phyloP scores from a whole-genome alignment of 2,113 vertebrate genomes.

The Origma solitaria region DNA sequence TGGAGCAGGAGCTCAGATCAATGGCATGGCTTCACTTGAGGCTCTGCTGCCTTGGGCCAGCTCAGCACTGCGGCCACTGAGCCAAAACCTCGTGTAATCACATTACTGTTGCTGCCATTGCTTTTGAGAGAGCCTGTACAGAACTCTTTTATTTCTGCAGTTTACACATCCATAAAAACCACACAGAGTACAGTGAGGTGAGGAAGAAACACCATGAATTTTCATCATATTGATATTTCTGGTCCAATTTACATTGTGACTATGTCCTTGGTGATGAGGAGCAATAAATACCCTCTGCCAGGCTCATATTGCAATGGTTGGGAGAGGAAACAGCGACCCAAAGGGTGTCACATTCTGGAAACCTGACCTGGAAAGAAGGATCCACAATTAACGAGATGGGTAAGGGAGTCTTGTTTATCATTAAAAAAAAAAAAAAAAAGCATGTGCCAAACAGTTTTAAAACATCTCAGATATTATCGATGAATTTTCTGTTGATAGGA shows the following conservation, averaged over 20 bases:
- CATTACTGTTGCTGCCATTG: neutral
- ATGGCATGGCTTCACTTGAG: neutral
- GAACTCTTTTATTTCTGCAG: neutral
- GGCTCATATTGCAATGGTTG: neutral
- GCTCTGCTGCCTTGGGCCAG: neutral
- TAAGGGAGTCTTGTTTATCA: constrained; percentile 28
- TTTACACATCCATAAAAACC: neutral
- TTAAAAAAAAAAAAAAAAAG: neutral
- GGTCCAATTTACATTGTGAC: neutral
- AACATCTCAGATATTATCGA: neutral
- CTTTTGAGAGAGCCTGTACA: neutral
- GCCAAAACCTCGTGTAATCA: neutral
- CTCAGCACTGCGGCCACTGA: neutral
- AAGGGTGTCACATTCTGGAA: constrained; percentile 50
- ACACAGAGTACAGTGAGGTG: neutral
- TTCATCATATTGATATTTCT: constrained; percentile 10
- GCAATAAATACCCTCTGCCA: constrained; percentile 23
- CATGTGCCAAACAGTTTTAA: neutral
- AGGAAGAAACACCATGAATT: neutral
- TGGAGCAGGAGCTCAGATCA: neutral
- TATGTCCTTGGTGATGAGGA: neutral
- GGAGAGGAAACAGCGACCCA: neutral
- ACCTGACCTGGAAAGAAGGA: neutral
- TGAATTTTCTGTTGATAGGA: neutral
- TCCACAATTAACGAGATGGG: neutral